A percentile compares a stretch with the other conserved stretches of the same genome.
Evolutionary conservation across 1,140 invertebrate genomes (phyloP).

Genomic region (Cyphomyrmex costatus): DNA sequence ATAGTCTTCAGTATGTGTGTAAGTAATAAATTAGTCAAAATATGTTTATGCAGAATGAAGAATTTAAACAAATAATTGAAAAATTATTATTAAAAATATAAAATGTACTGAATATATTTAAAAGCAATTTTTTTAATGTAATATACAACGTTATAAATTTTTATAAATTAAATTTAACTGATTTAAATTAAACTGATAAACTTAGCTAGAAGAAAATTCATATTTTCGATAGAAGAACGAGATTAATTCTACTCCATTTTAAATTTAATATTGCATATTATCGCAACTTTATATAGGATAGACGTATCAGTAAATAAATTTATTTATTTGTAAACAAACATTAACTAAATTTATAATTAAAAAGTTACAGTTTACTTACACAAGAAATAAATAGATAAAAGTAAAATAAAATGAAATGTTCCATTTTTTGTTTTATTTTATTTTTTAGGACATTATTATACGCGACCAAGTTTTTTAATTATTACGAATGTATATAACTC

Average conservation of each 20-base stretch:
- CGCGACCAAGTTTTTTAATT: neutral
- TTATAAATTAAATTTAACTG: neutral
- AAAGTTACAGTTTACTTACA: neutral
- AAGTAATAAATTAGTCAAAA: slow-evolving; percentile 22
- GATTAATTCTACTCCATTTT: slow-evolving; percentile 18
- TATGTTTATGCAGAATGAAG: slow-evolving; percentile 5
- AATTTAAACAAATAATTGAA: slow-evolving; percentile 2
- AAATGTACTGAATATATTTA: neutral
- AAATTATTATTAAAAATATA: slow-evolving; percentile 14
- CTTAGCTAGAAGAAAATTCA: neutral
- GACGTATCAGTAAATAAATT: neutral
- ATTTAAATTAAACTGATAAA: neutral
- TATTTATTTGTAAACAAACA: neutral
- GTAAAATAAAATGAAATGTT: neutral
- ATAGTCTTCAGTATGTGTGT: neutral
- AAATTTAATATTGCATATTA: slow-evolving; percentile 19
- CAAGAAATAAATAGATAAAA: neutral
- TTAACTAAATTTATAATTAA: neutral
- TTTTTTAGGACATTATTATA: slow-evolving; percentile 10
- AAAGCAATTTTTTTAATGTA: neutral
- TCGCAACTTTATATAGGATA: neutral
- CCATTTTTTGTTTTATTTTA: neutral
- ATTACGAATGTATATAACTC: neutral
- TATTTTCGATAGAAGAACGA: slow-evolving; percentile 1
- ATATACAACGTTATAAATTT: neutral